Base-by-base conservation (phyloP, 2,113 vertebrate genomes). In the Crypturellus undulatus region DNA sequence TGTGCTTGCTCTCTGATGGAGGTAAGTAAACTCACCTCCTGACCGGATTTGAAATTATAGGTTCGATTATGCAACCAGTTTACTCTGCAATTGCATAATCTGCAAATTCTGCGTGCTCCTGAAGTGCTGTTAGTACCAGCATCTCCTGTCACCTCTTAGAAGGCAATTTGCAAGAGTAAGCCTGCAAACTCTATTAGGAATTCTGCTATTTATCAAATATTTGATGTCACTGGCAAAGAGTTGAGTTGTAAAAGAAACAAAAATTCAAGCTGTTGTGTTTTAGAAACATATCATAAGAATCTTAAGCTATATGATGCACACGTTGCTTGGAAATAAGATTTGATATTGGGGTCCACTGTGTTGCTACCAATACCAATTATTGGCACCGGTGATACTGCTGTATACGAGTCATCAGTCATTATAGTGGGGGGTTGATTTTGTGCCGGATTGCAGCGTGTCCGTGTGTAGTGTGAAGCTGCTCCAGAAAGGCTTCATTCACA, bases 41-140 rank as follows among this genome's bases (percentile, higher is more conserved):
- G 36, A 12, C 63, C 79, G 34, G 36, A 63, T 94, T 92, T 85
- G 84, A 93, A 95, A 87, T 77, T 91, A 79, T 36, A 28, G 40
- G 5, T 38, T 91, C 79, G 89, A 87, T 93, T 82, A 91, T 91
- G 63, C 87, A 93, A 84, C 69, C 67, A 52, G n/a, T 43, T 36
- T 79, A 21, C 28, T 72, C 52, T 81, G 60, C 70, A 82, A 0
- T 25, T 91, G 70, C 54, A 26, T 83, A 9, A 45, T 77, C 30
- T 85, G 40, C 28, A n/a, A 22, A 70, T 28, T 89, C 84, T 89
- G 63, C 36, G 49, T 81, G 22, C 49, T 85, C 28, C 49, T 79
- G 45, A 72, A 32, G n/a, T 38, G 54, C 45, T 91, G 32, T 81
- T 81, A 79, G 79, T 87, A 63, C 62, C 40, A 7, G 2, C 68